phyloP scores from a whole-genome alignment of 2,113 vertebrate genomes.

The Clarias batrachus region DNA sequence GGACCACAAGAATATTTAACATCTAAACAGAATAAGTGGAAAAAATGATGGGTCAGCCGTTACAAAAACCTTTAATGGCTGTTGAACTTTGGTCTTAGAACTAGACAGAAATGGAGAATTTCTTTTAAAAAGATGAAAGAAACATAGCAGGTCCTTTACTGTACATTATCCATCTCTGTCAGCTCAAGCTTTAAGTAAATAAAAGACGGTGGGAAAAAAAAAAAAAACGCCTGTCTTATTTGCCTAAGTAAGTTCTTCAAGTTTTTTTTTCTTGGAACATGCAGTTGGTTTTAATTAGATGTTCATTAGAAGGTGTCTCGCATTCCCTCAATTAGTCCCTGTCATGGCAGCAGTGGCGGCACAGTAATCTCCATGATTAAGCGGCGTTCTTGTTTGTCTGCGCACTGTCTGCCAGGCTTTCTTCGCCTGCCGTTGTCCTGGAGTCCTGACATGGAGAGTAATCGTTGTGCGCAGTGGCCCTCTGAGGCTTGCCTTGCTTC shows the following conservation, averaged over 20 bases:
- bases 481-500: slow-evolving; percentile 72
- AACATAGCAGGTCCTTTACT: background rate
- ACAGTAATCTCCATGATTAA: slow-evolving; percentile 64
- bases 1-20: slow-evolving; percentile 66
- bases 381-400: slow-evolving; percentile 63
- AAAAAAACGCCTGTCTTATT: slow-evolving; percentile 41
- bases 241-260: slow-evolving; percentile 46
- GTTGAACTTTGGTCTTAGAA: slow-evolving; percentile 5
- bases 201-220: slow-evolving; percentile 15
- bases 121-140: background rate
- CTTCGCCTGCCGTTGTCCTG: slow-evolving; percentile 62
- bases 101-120: background rate
- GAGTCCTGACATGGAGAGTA: slow-evolving; percentile 82
- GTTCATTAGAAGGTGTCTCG: slow-evolving; percentile 69
- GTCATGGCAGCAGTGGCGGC: slow-evolving; percentile 59
- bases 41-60: slow-evolving; percentile 64
- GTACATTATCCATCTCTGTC: slow-evolving; percentile 23
- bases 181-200: slow-evolving; percentile 15
- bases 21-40: slow-evolving; percentile 63
- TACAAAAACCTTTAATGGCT: slow-evolving; percentile 40
- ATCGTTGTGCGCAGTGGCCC: slow-evolving; percentile 83
- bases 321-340: slow-evolving; percentile 65
- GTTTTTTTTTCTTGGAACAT: slow-evolving; percentile 56
- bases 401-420: slow-evolving; percentile 52
- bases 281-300: slow-evolving; percentile 68